phyloP scores from a whole-genome alignment of 2,797 vertebrate genomes.

The Eulemur mongoz region DNA sequence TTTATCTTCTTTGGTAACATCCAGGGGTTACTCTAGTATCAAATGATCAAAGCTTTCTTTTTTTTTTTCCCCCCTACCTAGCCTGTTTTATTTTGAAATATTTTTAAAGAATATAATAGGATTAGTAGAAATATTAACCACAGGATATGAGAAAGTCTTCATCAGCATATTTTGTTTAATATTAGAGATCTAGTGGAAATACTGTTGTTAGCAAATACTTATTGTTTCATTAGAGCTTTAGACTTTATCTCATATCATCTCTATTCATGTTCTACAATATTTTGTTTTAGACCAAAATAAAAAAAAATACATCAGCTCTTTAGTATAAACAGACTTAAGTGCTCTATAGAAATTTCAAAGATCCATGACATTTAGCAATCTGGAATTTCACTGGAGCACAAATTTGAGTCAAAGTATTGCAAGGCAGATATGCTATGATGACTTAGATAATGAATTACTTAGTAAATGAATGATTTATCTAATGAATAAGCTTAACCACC shows the following conservation, averaged over 20 bases:
- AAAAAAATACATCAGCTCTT: not conserved
- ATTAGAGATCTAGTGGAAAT: not conserved
- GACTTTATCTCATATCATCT: not conserved
- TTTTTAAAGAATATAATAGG: not conserved
- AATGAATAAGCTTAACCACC: not conserved
- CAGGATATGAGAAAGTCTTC: not conserved
- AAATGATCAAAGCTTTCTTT: not conserved
- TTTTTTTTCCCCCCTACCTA: not conserved
- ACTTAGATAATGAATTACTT: not conserved
- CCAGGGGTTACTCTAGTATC: not conserved
- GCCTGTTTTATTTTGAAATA: not conserved
- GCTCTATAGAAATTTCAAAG: not conserved
- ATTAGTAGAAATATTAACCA: not conserved
- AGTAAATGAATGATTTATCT: not conserved
- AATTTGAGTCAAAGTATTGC: not conserved
- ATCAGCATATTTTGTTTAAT: not conserved
- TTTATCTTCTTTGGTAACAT: not conserved
- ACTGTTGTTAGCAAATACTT: not conserved
- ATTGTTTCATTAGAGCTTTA: not conserved
- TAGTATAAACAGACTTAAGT: not conserved
- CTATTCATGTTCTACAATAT: not conserved
- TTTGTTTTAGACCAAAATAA: not conserved
- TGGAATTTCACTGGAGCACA: conserved; percentile 11
- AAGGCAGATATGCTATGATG: not conserved
- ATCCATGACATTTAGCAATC: not conserved